These are phyloP conservation scores for Crenuchus spilurus DNA, from an alignment of 2,797 vertebrate genomes.

Conservation along the genomic window DNA sequence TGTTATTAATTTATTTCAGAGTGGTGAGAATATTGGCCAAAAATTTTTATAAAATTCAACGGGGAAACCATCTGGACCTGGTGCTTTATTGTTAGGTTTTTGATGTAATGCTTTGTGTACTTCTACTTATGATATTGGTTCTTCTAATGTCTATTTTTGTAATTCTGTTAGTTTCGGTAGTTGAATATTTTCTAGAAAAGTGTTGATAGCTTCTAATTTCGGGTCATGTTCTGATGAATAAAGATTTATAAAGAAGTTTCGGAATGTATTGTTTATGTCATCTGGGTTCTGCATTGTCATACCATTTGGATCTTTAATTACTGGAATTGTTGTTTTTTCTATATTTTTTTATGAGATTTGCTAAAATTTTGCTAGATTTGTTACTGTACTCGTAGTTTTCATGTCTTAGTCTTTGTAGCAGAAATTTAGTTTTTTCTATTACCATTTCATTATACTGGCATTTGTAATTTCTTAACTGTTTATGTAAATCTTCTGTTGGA, in stretches of 20 bases:
- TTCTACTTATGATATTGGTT: not conserved
- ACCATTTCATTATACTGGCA: not conserved
- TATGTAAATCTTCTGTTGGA: not conserved
- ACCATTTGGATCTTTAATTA: not conserved
- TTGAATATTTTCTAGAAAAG: not conserved
- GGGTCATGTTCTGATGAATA: not conserved
- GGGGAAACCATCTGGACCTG: not conserved
- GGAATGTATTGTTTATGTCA: not conserved
- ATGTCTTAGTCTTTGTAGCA: not conserved
- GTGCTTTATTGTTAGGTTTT: not conserved
- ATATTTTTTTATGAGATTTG: not conserved
- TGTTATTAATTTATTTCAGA: no score
- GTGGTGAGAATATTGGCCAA: not conserved
- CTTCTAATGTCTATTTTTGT: no score
- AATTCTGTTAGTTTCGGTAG: not conserved
- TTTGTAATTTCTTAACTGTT: not conserved
- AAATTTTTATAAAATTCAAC: not conserved
- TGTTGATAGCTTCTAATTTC: not conserved
- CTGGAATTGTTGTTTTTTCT: not conserved
- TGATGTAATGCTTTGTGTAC: not conserved
- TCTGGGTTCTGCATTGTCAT: not conserved
- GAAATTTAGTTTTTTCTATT: not conserved
- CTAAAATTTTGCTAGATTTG: not conserved
- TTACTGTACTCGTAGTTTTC: not conserved
- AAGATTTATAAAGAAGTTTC: not conserved